Base-by-base conservation (phyloP, 1,140 invertebrate genomes). In the Steinernema feltiae region DNA sequence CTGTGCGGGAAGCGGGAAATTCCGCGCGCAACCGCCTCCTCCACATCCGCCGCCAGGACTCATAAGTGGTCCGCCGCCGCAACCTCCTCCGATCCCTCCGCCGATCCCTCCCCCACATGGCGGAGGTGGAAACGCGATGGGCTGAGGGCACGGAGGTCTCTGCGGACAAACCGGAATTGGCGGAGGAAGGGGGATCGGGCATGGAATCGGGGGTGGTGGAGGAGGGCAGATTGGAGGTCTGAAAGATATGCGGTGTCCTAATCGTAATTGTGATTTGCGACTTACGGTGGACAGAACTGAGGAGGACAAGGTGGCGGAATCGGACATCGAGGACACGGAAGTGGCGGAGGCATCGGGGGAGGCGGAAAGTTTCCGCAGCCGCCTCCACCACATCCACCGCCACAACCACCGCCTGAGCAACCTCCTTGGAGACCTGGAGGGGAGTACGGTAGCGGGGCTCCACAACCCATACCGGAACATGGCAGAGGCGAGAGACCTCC, bases 181-280 rank as follows among this genome's bases (percentile, higher is more conserved):
- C 32, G 71, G 69, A 30, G 77, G 77, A 63, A 74, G 77, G 30
- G 77, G 77, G 12, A 73, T 41, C 17, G 76, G 69, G 30, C 76
- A 76, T 30, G 76, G 63, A 0, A 76, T 46, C n/a, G 77, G 75
- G 24, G 77, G 77, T 24, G 77, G 77, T 21, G 77, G 77, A 1
- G 77, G 77, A n/a, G 77, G 77, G 21, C 77, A 78, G 41, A 78
- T 78, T 46, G 77, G 77, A 29, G 77, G 77, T 12, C n/a, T n/a
- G n/a, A n/a, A n/a, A n/a, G n/a, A n/a, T n/a, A n/a, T n/a, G n/a
- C n/a, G n/a, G n/a, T n/a, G n/a, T n/a, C n/a, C n/a, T n/a, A n/a
- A n/a, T n/a, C n/a, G n/a, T n/a, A n/a, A n/a, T n/a, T n/a, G n/a
- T n/a, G n/a, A n/a, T n/a, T n/a, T n/a, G n/a, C n/a, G n/a, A n/a